phyloP scores from a whole-genome alignment of 1,140 invertebrate genomes.

The Oncopodura yosiiana region DNA sequence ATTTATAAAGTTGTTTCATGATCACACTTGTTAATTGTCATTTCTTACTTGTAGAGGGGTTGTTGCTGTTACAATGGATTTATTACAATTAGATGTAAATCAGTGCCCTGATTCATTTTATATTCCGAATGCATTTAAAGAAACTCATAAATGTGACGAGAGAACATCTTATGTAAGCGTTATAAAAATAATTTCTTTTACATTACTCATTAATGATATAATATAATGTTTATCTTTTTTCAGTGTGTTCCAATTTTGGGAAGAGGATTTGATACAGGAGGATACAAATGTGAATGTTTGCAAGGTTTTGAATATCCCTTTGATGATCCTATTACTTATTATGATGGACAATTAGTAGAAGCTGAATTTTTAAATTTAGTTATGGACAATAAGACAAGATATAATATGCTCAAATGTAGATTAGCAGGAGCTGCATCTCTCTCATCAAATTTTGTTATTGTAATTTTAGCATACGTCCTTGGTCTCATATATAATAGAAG shows the following conservation, averaged over 20 bases:
- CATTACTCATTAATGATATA: not conserved
- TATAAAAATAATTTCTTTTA: not conserved
- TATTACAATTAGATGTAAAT: slow-evolving; percentile 83
- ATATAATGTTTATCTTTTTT: slow-evolving; percentile 37
- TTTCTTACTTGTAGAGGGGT: slow-evolving; percentile 63
- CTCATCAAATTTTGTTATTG: slow-evolving; percentile 44
- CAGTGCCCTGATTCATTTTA: slow-evolving; percentile 86
- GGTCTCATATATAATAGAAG: slow-evolving; percentile 5
- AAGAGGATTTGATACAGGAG: slow-evolving; percentile 78
- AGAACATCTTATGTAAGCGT: slow-evolving; percentile 87
- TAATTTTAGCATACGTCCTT: slow-evolving; percentile 35
- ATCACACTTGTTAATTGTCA: not conserved
- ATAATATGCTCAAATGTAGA: slow-evolving; percentile 82
- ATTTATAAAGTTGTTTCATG: not conserved
- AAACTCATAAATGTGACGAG: slow-evolving; percentile 87
- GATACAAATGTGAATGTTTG: slow-evolving; percentile 97
- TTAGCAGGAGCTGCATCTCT: slow-evolving; percentile 64
- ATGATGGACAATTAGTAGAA: slow-evolving; percentile 90
- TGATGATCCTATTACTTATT: slow-evolving; percentile 87
- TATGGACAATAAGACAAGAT: slow-evolving; percentile 61
- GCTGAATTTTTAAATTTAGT: slow-evolving; percentile 85
- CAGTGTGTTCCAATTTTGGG: slow-evolving; percentile 90
- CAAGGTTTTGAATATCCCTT: slow-evolving; percentile 97
- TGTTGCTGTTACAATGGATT: slow-evolving; percentile 82
- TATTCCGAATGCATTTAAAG: slow-evolving; percentile 86